phyloP scores from a whole-genome alignment of 2,113 vertebrate genomes.

The Pedionomus torquatus region DNA sequence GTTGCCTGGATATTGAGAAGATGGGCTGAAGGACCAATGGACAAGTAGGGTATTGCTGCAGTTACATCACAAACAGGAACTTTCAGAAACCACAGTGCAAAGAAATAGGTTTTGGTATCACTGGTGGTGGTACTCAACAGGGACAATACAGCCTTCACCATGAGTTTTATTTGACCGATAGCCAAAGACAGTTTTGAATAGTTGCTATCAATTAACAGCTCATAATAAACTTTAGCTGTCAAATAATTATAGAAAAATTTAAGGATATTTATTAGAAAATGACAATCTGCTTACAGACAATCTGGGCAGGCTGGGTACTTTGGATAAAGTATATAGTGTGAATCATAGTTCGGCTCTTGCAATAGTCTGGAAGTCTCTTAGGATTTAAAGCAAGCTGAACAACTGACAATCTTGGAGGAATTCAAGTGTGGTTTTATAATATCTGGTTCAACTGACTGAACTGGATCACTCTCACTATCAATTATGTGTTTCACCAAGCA shows the following conservation, averaged over 20 bases:
- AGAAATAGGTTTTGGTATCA: neutral
- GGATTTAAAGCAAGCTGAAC: constrained; percentile 88
- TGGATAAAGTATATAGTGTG: neutral
- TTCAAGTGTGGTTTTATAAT: constrained; percentile 87
- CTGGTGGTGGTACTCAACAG: neutral
- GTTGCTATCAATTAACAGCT: neutral
- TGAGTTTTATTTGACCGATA: neutral
- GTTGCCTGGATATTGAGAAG: neutral
- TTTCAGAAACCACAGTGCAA: neutral
- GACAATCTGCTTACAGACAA: neutral
- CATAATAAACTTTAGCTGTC: neutral
- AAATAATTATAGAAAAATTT: neutral
- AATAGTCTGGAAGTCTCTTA: constrained; percentile 63
- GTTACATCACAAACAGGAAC: neutral
- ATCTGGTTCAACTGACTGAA: constrained; percentile 83
- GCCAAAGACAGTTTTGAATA: neutral
- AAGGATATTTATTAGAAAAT: neutral
- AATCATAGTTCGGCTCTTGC: constrained; percentile 10
- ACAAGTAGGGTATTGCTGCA: neutral
- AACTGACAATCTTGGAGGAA: constrained; percentile 78
- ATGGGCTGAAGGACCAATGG: neutral
- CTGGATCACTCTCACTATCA: constrained; percentile 88
- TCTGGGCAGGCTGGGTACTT: neutral
- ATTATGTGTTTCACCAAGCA: constrained; percentile 97
- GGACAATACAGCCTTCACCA: neutral